Base-by-base conservation (phyloP, 2,888 invertebrate species). In the Erannis defoliaria region DNA sequence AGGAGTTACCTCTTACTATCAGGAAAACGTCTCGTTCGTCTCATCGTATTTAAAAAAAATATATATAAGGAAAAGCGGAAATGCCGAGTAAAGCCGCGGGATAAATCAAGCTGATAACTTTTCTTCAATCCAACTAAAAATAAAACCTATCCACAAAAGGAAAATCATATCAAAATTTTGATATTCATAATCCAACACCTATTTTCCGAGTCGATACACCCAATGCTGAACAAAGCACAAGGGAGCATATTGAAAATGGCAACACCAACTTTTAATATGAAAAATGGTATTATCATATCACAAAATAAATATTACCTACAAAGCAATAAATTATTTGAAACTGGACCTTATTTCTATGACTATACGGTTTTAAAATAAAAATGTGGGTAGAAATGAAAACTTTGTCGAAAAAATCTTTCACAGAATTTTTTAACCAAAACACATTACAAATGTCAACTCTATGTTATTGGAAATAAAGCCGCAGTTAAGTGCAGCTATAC, bases 281-380 rank as follows among this genome's bases (percentile, higher is more conserved):
- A 91, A 91, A 91, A 91, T 90, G 86, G 84, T 84, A 91, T 91
- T 91, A 91, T 90, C 85, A 86, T 89, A 66, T 85, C 85, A 55
- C 55, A 50, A 60, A 84, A 77, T 69, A 70, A 68, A 75, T 77
- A 73, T 43, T 57, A 49, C 23, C 19, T 26, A 16, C 12, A 12
- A 31, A 6, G 14, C 10, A 18, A 18, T 40, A 3, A 31, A 40
- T 18, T 29, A 49, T 45, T 35, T 26, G 33, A 35, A 55, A 14
- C 29, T 48, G 18, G 46, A 40, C 40, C 26, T 33, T 35, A 26
- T 19, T 2, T 26, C 14, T 16, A 9, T 37, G 18, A 14, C 5
- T n/a, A 42, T 43, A 55, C 37, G 26, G 26, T 10, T 48, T 19
- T 0, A 0, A 6, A 12, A 46, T 43, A 46, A 26, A 40, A 49